A percentile compares a stretch with the other conserved stretches of the same genome.
phyloP scores from a whole-genome alignment of 2,888 invertebrate genomes.

The Clanis bilineata region DNA sequence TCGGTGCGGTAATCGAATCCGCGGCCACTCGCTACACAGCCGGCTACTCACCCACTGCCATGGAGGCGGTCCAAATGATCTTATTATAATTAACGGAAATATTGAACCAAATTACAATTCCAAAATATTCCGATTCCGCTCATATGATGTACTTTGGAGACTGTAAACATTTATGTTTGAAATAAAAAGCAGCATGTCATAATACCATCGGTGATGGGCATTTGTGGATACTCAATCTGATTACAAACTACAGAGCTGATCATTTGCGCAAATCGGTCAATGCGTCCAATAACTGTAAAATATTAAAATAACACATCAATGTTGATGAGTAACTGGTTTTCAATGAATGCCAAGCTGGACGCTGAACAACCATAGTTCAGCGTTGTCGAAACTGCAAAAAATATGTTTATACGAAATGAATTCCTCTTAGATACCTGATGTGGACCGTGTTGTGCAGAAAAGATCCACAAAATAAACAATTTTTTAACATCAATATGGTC shows the following conservation, averaged over 20 bases:
- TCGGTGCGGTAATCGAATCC: too few relatives aligned
- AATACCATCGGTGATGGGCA: background rate
- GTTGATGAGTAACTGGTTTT: conserved; percentile 9
- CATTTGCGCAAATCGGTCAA: background rate
- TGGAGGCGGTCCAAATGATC: too few relatives aligned
- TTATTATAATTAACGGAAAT: background rate
- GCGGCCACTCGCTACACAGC: too few relatives aligned
- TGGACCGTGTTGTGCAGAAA: too few relatives aligned
- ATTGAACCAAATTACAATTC: background rate
- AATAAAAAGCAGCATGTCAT: background rate
- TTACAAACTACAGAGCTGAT: background rate
- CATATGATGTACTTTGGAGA: background rate
- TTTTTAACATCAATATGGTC: too few relatives aligned
- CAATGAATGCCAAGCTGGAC: background rate
- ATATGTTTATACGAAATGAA: too few relatives aligned
- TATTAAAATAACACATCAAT: background rate
- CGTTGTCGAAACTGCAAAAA: background rate
- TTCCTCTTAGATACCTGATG: too few relatives aligned
- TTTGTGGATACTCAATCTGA: too few relatives aligned
- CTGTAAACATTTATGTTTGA: background rate
- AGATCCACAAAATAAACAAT: too few relatives aligned
- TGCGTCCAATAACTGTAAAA: background rate
- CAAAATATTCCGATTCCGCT: background rate
- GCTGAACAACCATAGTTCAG: background rate
- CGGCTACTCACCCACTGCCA: too few relatives aligned